These are phyloP conservation scores for Limnephilus auricula DNA, from an alignment of 2,888 invertebrate species.

Conservation along the genomic window DNA sequence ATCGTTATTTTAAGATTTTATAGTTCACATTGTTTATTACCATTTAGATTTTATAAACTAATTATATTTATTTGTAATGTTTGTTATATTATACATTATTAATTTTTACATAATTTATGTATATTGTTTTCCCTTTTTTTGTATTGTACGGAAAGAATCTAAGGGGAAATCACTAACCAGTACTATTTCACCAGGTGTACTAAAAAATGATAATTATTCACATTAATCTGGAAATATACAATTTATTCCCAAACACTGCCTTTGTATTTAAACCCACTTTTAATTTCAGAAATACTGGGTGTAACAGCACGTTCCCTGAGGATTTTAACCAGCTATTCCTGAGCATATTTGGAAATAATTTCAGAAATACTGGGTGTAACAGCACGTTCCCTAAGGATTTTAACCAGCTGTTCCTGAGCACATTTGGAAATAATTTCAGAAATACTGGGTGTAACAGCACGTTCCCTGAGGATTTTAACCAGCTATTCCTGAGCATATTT, in stretches of 20 bases:
- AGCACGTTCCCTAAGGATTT: no score
- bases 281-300: constrained; percentile 18
- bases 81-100: constrained; percentile 62
- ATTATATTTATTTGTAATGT: constrained; percentile 61
- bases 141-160: constrained; percentile 51
- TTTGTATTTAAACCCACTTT: constrained; percentile 27
- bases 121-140: constrained; percentile 56
- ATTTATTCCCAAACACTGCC: constrained; percentile 54
- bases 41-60: constrained; percentile 63
- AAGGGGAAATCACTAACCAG: constrained; percentile 62
- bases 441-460: no score
- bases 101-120: constrained; percentile 61
- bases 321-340: no score
- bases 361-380: no score
- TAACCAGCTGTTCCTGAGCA: no score
- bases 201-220: constrained; percentile 56
- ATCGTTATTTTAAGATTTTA: constrained; percentile 62
- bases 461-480: no score
- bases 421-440: no score
- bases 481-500: no score
- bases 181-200: constrained; percentile 62
- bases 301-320: no score
- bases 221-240: constrained; percentile 64
- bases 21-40: constrained; percentile 65
- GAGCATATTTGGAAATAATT: no score